phyloP scores from a whole-genome alignment of 2,113 vertebrate species.

The Cheirogaleus medius region DNA sequence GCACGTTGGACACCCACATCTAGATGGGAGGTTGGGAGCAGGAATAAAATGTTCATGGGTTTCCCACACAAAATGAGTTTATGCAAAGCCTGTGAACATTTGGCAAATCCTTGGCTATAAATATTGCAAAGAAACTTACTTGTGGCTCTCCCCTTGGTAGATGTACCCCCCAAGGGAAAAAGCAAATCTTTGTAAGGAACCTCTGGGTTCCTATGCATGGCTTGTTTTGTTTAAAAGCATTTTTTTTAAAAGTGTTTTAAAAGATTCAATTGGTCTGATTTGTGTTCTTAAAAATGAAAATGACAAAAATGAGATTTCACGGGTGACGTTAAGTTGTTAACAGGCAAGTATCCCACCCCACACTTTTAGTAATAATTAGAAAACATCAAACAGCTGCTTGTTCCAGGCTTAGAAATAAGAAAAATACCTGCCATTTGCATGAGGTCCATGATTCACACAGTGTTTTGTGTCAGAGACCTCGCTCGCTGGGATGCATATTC shows the following conservation, averaged over 20 bases:
- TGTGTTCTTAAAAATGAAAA: conserved; percentile 59
- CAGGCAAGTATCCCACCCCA: not conserved
- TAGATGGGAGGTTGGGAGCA: not conserved
- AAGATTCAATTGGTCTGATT: conserved; percentile 30
- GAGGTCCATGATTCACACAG: not conserved
- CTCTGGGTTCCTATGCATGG: not conserved
- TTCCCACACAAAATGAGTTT: conserved; percentile 26
- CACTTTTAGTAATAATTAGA: not conserved
- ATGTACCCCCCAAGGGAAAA: not conserved
- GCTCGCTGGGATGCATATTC: not conserved
- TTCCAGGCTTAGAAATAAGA: not conserved
- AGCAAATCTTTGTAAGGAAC: not conserved
- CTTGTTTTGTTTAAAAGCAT: conserved; percentile 35
- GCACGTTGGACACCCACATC: not conserved
- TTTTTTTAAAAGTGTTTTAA: not conserved
- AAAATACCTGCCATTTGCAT: not conserved
- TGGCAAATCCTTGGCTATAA: conserved; percentile 49
- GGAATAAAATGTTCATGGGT: conserved; percentile 6
- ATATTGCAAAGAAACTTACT: conserved; percentile 47
- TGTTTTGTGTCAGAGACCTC: rapidly evolving
- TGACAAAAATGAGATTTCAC: not conserved
- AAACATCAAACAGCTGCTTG: not conserved
- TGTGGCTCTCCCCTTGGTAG: not conserved
- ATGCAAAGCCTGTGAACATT: not conserved
- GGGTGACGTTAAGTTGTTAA: not conserved